phyloP scores from a whole-genome alignment of 2,113 vertebrate genomes.

The Symphodus melops region DNA sequence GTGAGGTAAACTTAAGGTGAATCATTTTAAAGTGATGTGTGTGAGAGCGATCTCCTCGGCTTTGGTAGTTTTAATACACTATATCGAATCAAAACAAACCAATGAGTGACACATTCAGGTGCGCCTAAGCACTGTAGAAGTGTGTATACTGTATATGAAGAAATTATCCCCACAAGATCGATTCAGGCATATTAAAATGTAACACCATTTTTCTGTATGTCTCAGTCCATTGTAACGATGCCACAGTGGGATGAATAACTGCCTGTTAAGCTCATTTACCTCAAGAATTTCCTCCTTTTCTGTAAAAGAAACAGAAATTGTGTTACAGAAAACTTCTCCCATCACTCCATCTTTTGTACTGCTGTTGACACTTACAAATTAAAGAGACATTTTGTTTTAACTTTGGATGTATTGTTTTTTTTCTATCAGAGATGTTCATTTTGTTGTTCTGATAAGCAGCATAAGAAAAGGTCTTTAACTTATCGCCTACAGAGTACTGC shows the following conservation, averaged over 20 bases:
- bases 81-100: slow-evolving; percentile 84
- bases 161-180: slow-evolving; percentile 88
- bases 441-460: background rate
- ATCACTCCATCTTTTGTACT: slow-evolving; percentile 99
- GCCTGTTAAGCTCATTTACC: slow-evolving; percentile 99
- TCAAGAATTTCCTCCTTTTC: slow-evolving; percentile 99
- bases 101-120: slow-evolving; percentile 89
- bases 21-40: slow-evolving; percentile 93
- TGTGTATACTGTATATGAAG: slow-evolving; percentile 81
- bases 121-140: slow-evolving; percentile 89
- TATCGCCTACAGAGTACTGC: background rate
- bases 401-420: slow-evolving; percentile 75
- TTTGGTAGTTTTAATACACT: slow-evolving; percentile 93
- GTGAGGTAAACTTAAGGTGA: slow-evolving; percentile 96
- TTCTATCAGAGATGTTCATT: background rate
- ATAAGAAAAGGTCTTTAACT: background rate
- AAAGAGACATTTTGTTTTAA: slow-evolving; percentile 99
- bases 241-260: slow-evolving; percentile 88
- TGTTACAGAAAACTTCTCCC: slow-evolving; percentile 87
- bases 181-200: slow-evolving; percentile 90
- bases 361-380: slow-evolving; percentile 99
- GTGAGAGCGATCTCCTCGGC: slow-evolving; percentile 90
- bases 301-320: slow-evolving; percentile 87
- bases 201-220: slow-evolving; percentile 91
- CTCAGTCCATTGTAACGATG: slow-evolving; percentile 86